phyloP scores from a whole-genome alignment of 2,888 invertebrate species.

The Drosophila nigritarsus region DNA sequence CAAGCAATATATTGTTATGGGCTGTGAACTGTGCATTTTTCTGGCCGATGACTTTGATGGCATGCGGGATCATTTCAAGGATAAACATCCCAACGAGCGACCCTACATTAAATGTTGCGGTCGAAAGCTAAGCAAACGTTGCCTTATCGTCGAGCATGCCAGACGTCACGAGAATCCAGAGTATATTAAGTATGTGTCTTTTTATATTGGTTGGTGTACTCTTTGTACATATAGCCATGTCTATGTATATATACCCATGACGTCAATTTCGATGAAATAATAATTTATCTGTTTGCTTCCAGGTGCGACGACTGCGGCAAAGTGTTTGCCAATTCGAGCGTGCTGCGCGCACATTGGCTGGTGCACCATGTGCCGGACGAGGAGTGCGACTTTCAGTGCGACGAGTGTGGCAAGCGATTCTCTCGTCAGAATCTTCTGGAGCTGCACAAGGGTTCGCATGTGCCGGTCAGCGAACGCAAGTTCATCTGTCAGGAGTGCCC shows the following conservation, averaged over 20 bases:
- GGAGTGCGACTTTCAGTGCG: conserved; percentile 81
- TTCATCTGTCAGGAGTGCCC: conserved; percentile 78
- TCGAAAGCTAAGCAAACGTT: conserved; percentile 82
- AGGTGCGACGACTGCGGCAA: conserved; percentile 83
- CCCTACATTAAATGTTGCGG: conserved; percentile 83
- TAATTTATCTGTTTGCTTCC: not conserved
- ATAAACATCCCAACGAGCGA: conserved; percentile 71
- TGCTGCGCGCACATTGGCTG: conserved; percentile 81
- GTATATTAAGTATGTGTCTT: conserved; percentile 80
- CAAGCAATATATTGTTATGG: conserved; percentile 82
- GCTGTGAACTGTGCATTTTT: conserved; percentile 82
- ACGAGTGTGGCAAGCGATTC: conserved; percentile 83
- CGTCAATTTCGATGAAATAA: not conserved
- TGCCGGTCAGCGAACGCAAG: conserved; percentile 77
- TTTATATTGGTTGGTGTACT: not conserved
- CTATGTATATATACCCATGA: not conserved
- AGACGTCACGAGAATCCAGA: conserved; percentile 84
- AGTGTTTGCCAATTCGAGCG: conserved; percentile 82
- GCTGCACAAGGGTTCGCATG: conserved; percentile 82
- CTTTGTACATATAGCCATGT: not conserved
- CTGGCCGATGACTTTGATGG: conserved; percentile 80
- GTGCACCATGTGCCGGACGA: conserved; percentile 82
- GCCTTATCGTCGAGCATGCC: conserved; percentile 83
- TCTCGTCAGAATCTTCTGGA: conserved; percentile 81
- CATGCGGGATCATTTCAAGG: conserved; percentile 82